Percentiles rank a stretch among this genome's conserved stretches.
phyloP scores from a whole-genome alignment of 2,888 invertebrate genomes.

The Ommatoiulus sabulosus region DNA sequence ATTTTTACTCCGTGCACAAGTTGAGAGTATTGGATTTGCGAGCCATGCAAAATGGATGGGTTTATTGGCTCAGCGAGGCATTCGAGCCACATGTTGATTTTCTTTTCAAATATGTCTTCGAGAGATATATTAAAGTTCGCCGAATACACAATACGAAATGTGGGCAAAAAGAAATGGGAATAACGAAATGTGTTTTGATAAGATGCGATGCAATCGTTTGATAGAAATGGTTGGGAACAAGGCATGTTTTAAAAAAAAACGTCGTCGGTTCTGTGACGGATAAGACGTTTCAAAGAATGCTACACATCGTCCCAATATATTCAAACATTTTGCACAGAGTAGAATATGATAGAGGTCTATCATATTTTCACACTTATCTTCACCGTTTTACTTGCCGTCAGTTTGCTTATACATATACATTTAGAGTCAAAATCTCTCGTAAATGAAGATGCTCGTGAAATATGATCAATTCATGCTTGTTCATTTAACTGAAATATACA shows the following conservation, averaged over 20 bases:
- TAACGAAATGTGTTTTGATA: constrained; percentile 20
- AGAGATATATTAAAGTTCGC: not conserved
- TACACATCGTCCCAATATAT: not conserved
- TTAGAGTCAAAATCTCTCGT: no score
- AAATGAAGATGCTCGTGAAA: no score
- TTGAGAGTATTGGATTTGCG: not conserved
- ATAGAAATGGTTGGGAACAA: not conserved
- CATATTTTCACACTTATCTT: not conserved
- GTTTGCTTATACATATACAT: no score
- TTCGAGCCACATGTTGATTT: not conserved
- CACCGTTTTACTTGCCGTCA: not conserved
- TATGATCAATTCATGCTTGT: no score
- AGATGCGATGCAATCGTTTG: not conserved
- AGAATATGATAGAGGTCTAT: not conserved
- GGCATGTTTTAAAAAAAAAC: not conserved
- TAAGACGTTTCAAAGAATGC: constrained; percentile 17
- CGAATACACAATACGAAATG: constrained; percentile 6
- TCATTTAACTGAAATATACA: no score
- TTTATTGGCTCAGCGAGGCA: not conserved
- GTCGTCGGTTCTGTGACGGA: not conserved
- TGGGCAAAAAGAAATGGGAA: not conserved
- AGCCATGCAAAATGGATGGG: not conserved
- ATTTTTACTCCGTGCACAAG: not conserved
- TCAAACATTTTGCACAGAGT: not conserved
- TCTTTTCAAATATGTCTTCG: constrained; percentile 2